Conservation (phyloP, 2,797 vertebrate species). For the Lepilemur septentrionalis region DNA sequence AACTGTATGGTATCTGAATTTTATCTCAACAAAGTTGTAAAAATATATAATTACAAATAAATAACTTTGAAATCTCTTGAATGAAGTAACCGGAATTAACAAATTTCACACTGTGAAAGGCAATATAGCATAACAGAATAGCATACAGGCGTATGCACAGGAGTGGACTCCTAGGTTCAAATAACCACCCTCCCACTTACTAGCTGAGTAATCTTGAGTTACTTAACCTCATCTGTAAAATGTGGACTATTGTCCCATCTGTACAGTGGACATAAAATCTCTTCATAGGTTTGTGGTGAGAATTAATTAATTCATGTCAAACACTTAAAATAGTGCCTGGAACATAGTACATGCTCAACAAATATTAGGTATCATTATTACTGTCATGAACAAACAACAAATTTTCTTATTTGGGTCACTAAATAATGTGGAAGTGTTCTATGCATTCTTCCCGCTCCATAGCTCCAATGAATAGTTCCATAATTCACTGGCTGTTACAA, state of each 20-base stretch:
- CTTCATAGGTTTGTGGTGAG: background rate
- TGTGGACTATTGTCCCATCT: background rate
- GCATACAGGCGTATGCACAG: accelerated
- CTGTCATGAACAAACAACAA: background rate
- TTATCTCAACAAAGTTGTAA: background rate
- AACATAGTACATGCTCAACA: background rate
- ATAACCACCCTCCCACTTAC: background rate
- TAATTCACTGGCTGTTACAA: background rate
- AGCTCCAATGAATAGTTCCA: background rate
- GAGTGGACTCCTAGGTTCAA: background rate
- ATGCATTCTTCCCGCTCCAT: background rate
- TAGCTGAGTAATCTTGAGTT: background rate
- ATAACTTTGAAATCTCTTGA: constrained; percentile 19
- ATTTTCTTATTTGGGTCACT: background rate
- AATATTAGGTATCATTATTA: background rate
- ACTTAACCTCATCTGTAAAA: background rate
- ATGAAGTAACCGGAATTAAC: background rate
- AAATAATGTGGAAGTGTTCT: background rate
- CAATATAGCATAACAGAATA: background rate
- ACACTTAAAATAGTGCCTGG: background rate
- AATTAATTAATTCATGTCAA: background rate
- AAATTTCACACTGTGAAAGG: background rate
- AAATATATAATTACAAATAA: constrained; percentile 20
- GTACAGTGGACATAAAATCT: background rate
- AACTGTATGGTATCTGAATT: background rate